Evolutionary conservation across 2,888 invertebrate species (phyloP).

Genomic region (Sinodicranocentrus sp.): DNA sequence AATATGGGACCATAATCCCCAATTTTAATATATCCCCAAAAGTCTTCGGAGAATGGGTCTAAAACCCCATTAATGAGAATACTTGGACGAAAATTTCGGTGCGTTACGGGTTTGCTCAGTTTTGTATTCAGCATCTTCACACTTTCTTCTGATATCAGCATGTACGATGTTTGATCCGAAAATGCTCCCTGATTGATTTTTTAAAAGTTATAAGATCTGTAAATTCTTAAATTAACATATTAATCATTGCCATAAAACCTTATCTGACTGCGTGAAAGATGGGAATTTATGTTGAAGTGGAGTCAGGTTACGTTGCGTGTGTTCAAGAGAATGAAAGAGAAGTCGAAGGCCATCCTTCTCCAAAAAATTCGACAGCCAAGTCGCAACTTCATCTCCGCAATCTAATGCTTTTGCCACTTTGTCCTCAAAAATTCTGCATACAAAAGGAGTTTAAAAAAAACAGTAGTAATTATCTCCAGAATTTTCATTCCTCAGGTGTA

Average conservation of each 20-base stretch:
- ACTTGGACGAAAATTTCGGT: conserved; percentile 78
- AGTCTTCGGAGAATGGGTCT: conserved; percentile 77
- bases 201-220: not conserved
- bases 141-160: conserved; percentile 78
- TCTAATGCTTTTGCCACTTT: conserved; percentile 78
- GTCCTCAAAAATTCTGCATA: conserved; percentile 77
- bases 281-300: conserved; percentile 73
- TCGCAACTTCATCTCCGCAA: conserved; percentile 79
- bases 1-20: conserved; percentile 77
- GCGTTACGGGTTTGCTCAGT: conserved; percentile 76
- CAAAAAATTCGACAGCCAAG: conserved; percentile 78
- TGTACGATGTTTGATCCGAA: conserved; percentile 78
- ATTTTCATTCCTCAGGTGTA: not conserved
- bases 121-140: conserved; percentile 78
- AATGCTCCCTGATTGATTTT: conserved; percentile 71
- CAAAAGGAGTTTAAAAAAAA: not conserved
- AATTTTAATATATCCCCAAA: conserved; percentile 78
- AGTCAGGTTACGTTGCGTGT: conserved; percentile 69
- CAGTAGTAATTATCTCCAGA: not conserved
- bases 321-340: conserved; percentile 61
- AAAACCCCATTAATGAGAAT: conserved; percentile 77
- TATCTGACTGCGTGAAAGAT: conserved; percentile 67
- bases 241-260: too few relatives aligned
- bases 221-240: not conserved
- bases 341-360: conserved; percentile 72